Evolutionary conservation across 2,113 vertebrate genomes (phyloP), one percentile per base, ranked within the genome.

Genomic region (Chamaetylas fuelleborni): DNA sequence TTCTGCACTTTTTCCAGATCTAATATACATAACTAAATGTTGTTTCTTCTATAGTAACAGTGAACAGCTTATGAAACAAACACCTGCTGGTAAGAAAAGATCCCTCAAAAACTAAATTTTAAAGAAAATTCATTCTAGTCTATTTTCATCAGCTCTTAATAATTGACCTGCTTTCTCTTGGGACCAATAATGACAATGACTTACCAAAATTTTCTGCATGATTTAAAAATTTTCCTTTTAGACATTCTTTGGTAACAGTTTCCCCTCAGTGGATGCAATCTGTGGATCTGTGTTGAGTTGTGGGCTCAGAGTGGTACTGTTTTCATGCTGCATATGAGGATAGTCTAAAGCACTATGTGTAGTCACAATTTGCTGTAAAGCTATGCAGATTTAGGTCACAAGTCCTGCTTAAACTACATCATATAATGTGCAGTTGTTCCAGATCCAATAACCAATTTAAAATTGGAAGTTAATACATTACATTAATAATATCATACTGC

Each of bases 391-490:
- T 64, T 48, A 76, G 53, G 76, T 92, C 70, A 92, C 26, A 54
- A 69, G 57, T 73, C 86, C 56, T 83, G 61, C 34, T 92, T 91
- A 67, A 79, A 62, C 58, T 51, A 36, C 26, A 72, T 43, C 6
- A 38, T 89, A 84, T 93, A 94, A 95, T 93, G 40, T 83, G 92
- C 88, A 94, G 72, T 92, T 85, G 84, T 97, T 97, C 58, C 69
- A 94, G 90, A 94, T 92, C 71, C 79, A 86, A 95, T 54, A 97
- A 92, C 66, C 66, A 67, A 95, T 93, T 97, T 97, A 95, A 96
- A 97, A 98, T 76, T 81, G 93, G 77, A 98, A 96, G 95, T 97
- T 97, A 98, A 98, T 97, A 96, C 95, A 93, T 97, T 96, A 93
- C 51, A 94, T 93, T 97, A 95, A 81, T 94, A 93, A 95, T 96